Evolutionary conservation across 2,888 invertebrate genomes (phyloP), one percentile per base, ranked within the genome.

Genomic region (Colletes collaris): DNA sequence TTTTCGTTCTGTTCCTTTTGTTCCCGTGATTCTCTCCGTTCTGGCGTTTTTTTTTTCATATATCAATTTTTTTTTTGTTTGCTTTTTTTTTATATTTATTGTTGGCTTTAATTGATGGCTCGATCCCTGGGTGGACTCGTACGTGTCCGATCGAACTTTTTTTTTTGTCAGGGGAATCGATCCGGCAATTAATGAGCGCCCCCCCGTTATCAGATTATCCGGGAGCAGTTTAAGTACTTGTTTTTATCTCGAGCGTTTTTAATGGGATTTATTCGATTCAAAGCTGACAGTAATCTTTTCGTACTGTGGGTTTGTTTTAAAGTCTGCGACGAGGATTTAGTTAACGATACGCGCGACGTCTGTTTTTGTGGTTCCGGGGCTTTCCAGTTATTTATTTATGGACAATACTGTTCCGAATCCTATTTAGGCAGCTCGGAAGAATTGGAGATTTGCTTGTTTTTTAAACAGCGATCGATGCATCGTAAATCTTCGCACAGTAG

Each of bases 31-130:
- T 19, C 5, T 63, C 2, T n/a, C 6, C 11, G 40, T 27, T 13
- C 7, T 13, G 6, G 3, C 16, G 4, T 53, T 16, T 40, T 16
- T 44, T 44, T 4, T 40, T 16, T n/a, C 7, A 7, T 5, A 16
- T 44, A 16, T 44, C 10, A 3, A 37, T 40, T 37, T 27, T 19
- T n/a, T n/a, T 37, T n/a, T 27, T n/a, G 8, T 10, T 4, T 0
- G 3, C 19, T 11, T 11, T 37, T 37, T 67, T n/a, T 58, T 2
- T 58, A n/a, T 27, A 13, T 46, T 62, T 62, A 62, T 63, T 5
- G 62, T 40, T 62, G n/a, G n/a, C n/a, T 19, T 68, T 74, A 55
- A 68, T 67, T 62, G 62, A 40, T 55, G 55, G 16, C 49, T 55
- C 1, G 19, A 27, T 8, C 60, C 58, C 50, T 40, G 11, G 11